phyloP scores from a whole-genome alignment of 2,888 invertebrate species.

The Eristalinus sepulchralis region DNA sequence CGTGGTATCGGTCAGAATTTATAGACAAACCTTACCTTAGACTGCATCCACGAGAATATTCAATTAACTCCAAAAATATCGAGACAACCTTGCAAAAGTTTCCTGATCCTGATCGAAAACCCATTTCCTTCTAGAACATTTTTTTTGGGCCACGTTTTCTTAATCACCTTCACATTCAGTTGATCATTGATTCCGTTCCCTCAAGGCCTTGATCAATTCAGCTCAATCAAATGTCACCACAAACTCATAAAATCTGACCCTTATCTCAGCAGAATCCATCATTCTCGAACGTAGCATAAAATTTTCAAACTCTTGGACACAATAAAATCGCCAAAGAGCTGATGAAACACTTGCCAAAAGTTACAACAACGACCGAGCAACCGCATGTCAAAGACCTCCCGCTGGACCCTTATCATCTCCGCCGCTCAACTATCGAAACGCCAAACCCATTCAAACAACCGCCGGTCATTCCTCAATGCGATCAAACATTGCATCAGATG shows the following conservation, averaged over 20 bases:
- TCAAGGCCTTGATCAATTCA: not conserved
- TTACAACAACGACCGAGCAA: not conserved
- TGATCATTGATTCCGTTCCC: not conserved
- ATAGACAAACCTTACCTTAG: too few relatives aligned
- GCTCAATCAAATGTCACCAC: not conserved
- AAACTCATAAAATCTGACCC: not conserved
- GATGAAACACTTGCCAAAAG: not conserved
- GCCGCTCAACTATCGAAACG: not conserved
- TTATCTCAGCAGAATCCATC: not conserved
- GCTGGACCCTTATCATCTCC: not conserved
- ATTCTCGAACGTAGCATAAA: not conserved
- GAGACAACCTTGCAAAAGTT: too few relatives aligned
- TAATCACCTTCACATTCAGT: not conserved
- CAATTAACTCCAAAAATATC: too few relatives aligned
- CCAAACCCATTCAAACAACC: not conserved
- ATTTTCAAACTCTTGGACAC: not conserved
- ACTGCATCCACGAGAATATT: too few relatives aligned
- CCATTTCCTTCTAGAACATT: too few relatives aligned
- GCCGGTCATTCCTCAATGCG: too few relatives aligned
- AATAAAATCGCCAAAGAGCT: not conserved
- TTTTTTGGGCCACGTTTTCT: too few relatives aligned
- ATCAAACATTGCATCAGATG: constrained; percentile 2
- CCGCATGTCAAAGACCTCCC: not conserved
- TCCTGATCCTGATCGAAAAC: too few relatives aligned
- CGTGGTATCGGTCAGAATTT: too few relatives aligned